These are phyloP conservation scores for Limnodromus scolopaceus DNA, from an alignment of 2,797 vertebrate genomes.

Conservation along the genomic window DNA sequence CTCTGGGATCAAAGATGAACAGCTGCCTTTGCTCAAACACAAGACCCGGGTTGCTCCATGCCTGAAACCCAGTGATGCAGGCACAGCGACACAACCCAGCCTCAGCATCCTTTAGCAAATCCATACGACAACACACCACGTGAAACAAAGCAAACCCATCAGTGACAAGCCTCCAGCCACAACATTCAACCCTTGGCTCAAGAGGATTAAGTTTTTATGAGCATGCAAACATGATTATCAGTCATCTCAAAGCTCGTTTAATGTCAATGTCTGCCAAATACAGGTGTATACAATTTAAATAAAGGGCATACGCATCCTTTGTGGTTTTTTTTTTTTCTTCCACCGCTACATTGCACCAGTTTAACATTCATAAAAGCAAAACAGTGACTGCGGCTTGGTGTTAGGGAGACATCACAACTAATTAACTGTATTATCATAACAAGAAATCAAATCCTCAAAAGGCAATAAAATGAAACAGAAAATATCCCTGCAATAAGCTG, in stretches of 20 bases:
- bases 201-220: neutral
- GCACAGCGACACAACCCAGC: neutral
- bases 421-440: conserved; percentile 22
- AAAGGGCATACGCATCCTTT: neutral
- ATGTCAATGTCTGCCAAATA: neutral
- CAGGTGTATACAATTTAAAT: neutral
- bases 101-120: neutral
- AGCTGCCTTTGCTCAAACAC: neutral
- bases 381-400: neutral
- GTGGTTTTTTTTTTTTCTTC: neutral
- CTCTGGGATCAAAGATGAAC: neutral
- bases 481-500: conserved; percentile 12
- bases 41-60: neutral
- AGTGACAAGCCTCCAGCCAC: neutral
- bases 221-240: neutral
- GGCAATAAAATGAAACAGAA: conserved; percentile 3
- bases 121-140: accelerated
- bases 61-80: neutral
- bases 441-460: conserved; percentile 32
- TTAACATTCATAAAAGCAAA: neutral
- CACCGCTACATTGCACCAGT: neutral
- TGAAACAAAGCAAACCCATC: neutral
- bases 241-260: neutral
- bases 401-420: neutral
- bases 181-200: neutral